Base-by-base conservation (phyloP, 2,888 invertebrate genomes). In the Ormyrus pomaceus region DNA sequence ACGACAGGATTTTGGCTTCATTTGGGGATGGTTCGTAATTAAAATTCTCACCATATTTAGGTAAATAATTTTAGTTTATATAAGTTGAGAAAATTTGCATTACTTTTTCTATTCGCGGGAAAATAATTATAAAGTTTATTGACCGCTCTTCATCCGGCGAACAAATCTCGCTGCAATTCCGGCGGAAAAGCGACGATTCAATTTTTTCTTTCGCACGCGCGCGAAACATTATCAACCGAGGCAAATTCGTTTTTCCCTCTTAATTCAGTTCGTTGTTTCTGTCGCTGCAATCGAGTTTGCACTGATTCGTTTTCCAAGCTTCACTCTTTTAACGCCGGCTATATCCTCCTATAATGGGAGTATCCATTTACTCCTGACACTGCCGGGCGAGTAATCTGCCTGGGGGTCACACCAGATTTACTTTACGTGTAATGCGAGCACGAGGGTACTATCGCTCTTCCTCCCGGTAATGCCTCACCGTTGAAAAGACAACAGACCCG, bases 331-430 rank as follows among this genome's bases (percentile, higher is more conserved):
- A 72, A 53, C 61, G 56, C 9, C 59, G 48, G 62, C 34, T 46
- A 34, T 34, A 69, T 56, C 69, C 69, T 56, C 56, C 46, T 10
- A 74, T 74, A 74, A 74, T 74, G 56, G 56, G 48, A 6, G 51
- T 34, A 74, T 74, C 66, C 66, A 74, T 74, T 74, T 74, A 50
- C 65, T 74, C 55, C 55, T 11, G 46, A 45, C 53, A 45, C 53
- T 8, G 62, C 53, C 10, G 13, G 51, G 53, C 10, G 13, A 61
- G 62, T 64, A 62, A 61, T 62, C 72, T 62, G 50, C 58, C 59
- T 59, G 9, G 45, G 7, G 13, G 10, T 19, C 4, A 34, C 34
- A 34, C 34, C 34, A 34, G 34, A 34, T 34, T 34, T 34, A 4
- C 65, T 19, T n/a, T 6, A 11, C 10, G 9, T 53, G 10, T 53